phyloP scores from a whole-genome alignment of 1,140 invertebrate genomes.

The Ceratosolen fusciceps region DNA sequence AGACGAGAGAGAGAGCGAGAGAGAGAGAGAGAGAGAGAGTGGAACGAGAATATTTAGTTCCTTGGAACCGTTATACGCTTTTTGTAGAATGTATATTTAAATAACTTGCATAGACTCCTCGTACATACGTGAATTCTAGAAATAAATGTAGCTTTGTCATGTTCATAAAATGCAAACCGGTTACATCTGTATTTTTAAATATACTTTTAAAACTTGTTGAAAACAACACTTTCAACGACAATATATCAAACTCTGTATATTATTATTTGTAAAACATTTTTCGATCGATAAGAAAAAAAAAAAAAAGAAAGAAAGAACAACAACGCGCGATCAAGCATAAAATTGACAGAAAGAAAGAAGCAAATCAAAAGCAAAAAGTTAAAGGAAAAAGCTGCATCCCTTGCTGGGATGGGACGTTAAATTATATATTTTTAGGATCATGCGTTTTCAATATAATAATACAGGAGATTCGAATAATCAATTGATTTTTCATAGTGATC shows the following conservation, averaged over 20 bases:
- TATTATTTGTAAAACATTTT: constrained; percentile 27
- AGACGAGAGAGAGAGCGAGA: too few relatives aligned
- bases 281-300: constrained; percentile 14
- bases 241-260: constrained; percentile 23
- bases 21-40: too few relatives aligned
- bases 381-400: constrained; percentile 10
- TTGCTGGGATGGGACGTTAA: constrained; percentile 26
- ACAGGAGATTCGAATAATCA: constrained; percentile 8
- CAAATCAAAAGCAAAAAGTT: too few relatives aligned
- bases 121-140: constrained; percentile 38
- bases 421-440: background rate
- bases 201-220: constrained; percentile 18
- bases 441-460: constrained; percentile 11
- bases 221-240: constrained; percentile 23
- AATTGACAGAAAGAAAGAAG: too few relatives aligned
- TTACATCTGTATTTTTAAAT: constrained; percentile 43
- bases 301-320: constrained; percentile 19
- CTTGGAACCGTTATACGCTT: constrained; percentile 41
- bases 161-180: constrained; percentile 32
- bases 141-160: constrained; percentile 34
- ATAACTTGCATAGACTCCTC: constrained; percentile 30
- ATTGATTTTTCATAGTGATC: background rate
- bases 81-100: constrained; percentile 46
- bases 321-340: too few relatives aligned
- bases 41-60: constrained; percentile 45